These are phyloP conservation scores for Pteropus alecto DNA, from an alignment of 2,113 vertebrate species.

Conservation along the genomic window DNA sequence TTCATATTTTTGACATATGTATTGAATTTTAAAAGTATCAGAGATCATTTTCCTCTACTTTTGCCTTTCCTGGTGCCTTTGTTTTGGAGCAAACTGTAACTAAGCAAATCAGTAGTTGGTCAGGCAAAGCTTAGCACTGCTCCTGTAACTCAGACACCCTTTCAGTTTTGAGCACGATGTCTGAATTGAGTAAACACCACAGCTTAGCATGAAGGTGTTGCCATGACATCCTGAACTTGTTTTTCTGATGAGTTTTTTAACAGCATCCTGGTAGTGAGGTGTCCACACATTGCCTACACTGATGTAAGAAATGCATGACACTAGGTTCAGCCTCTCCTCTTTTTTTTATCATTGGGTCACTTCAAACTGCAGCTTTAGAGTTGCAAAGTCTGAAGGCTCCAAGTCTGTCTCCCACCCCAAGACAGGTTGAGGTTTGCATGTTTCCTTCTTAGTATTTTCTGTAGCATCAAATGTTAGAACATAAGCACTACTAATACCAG, in stretches of 20 bases:
- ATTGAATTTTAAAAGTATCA: neutral
- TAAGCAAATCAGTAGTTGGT: neutral
- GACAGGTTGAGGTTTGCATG: neutral
- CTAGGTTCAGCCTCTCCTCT: neutral
- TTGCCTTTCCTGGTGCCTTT: neutral
- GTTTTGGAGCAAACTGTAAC: neutral
- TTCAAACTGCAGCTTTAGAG: neutral
- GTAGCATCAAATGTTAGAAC: neutral
- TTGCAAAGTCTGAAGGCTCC: neutral
- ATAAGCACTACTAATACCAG: neutral
- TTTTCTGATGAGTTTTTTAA: neutral
- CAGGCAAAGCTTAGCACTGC: neutral
- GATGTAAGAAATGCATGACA: neutral
- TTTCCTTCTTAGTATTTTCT: neutral
- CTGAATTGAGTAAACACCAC: conserved; percentile 4
- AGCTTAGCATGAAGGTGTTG: neutral
- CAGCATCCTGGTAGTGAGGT: neutral
- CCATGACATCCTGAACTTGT: conserved; percentile 19
- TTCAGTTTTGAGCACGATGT: neutral
- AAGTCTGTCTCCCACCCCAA: neutral
- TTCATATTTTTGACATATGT: neutral
- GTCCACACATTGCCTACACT: neutral
- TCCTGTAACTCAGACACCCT: neutral
- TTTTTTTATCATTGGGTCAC: neutral
- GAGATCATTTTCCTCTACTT: neutral